These are phyloP conservation scores for Callipepla californica DNA, from an alignment of 2,113 vertebrate genomes.

Conservation along the genomic window DNA sequence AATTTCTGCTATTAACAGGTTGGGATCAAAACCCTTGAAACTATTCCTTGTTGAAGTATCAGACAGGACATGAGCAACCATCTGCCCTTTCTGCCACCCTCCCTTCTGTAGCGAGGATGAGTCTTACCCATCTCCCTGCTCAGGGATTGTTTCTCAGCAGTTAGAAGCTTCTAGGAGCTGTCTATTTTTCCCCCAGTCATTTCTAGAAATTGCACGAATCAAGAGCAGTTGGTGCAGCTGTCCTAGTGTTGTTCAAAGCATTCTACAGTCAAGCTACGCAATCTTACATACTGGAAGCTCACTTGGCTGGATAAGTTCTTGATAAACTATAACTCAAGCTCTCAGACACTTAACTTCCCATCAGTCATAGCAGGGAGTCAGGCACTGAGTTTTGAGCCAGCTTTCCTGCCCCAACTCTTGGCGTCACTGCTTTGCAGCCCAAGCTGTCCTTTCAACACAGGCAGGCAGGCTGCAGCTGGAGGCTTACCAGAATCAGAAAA, in stretches of 20 bases:
- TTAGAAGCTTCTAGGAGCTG: background rate
- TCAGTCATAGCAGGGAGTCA: background rate
- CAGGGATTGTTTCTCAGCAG: slow-evolving; percentile 28
- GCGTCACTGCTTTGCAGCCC: background rate
- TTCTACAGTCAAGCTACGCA: background rate
- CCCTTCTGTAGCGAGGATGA: background rate
- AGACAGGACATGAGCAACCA: slow-evolving; percentile 50
- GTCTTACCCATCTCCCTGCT: background rate
- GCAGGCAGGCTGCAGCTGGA: background rate
- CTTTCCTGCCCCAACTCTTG: background rate
- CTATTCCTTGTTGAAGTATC: slow-evolving; percentile 59
- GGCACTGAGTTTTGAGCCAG: fast-evolving
- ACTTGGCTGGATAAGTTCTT: background rate
- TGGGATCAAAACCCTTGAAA: slow-evolving; percentile 76
- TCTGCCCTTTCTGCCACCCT: slow-evolving; percentile 48
- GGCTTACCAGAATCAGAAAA: background rate
- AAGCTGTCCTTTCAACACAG: background rate
- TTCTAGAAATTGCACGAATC: background rate
- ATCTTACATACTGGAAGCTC: background rate
- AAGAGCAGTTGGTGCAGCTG: background rate
- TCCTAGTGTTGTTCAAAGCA: background rate
- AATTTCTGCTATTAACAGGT: slow-evolving; percentile 73
- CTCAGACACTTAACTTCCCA: background rate
- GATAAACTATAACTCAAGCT: background rate
- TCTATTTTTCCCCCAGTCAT: background rate